These are phyloP conservation scores for Palloptera scutellata DNA, from an alignment of 2,888 invertebrate species.

Conservation along the genomic window DNA sequence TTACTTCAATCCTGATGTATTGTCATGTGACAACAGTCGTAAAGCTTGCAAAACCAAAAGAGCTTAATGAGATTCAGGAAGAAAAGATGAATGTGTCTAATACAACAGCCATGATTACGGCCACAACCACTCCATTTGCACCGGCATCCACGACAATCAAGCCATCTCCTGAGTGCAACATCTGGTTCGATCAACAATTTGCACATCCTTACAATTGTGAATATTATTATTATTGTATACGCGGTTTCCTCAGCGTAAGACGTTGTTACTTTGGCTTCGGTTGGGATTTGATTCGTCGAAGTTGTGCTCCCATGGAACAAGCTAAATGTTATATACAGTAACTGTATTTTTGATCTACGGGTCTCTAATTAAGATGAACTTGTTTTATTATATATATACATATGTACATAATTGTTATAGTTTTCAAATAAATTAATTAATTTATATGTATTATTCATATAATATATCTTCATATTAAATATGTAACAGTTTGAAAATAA, in stretches of 20 bases:
- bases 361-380: too few relatives aligned
- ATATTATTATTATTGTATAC: slow-evolving; percentile 27
- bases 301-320: slow-evolving; percentile 21
- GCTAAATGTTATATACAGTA: slow-evolving; percentile 2
- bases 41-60: slow-evolving; percentile 5
- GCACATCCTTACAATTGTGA: slow-evolving; percentile 25
- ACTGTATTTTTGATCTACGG: too few relatives aligned
- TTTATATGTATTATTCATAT: too few relatives aligned
- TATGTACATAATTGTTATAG: too few relatives aligned
- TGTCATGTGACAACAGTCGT: slow-evolving; percentile 29
- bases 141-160: neutral
- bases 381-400: too few relatives aligned
- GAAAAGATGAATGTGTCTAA: neutral
- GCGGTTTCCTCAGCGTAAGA: slow-evolving; percentile 23
- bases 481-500: too few relatives aligned
- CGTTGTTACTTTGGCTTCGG: slow-evolving; percentile 26
- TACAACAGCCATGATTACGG: neutral
- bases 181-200: slow-evolving; percentile 28
- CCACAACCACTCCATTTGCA: neutral
- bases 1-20: slow-evolving; percentile 31
- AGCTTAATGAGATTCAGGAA: neutral
- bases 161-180: slow-evolving; percentile 16
- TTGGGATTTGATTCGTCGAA: slow-evolving; percentile 26
- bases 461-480: too few relatives aligned
- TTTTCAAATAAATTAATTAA: too few relatives aligned